phyloP scores from a whole-genome alignment of 2,113 vertebrate species.

The Cinclus mexicanus region DNA sequence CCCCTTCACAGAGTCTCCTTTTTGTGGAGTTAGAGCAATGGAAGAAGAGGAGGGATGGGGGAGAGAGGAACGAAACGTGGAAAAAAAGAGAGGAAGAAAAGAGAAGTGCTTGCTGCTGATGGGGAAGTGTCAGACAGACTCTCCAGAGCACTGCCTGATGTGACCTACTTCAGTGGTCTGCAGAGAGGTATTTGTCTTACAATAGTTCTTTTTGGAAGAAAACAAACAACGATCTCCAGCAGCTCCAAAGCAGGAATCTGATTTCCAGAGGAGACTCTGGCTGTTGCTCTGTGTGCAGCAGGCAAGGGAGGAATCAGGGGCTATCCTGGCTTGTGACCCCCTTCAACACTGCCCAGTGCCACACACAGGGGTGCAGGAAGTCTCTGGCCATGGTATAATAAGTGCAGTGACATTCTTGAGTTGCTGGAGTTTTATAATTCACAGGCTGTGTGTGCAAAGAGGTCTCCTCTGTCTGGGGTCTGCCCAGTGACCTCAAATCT shows the following conservation, averaged over 20 bases:
- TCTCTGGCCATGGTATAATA: not conserved
- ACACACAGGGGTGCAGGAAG: too few species aligned
- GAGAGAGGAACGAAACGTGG: not conserved
- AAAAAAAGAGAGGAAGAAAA: not conserved
- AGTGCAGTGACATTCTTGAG: not conserved
- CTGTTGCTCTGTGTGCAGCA: not conserved
- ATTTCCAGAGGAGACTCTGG: not conserved
- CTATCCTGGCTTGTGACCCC: not conserved
- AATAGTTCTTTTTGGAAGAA: conserved; percentile 60
- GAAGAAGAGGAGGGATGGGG: not conserved
- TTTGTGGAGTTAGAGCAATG: not conserved
- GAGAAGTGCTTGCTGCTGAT: not conserved
- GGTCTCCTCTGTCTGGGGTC: not conserved
- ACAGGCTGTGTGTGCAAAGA: not conserved
- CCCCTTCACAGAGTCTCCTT: not conserved
- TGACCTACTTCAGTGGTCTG: conserved; percentile 54
- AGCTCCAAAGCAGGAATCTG: conserved; percentile 26
- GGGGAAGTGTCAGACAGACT: conserved; percentile 1
- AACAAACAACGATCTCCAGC: conserved; percentile 54
- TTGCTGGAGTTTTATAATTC: fast-evolving
- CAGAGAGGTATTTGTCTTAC: conserved; percentile 57
- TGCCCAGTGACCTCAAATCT: not conserved
- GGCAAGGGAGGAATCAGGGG: not conserved
- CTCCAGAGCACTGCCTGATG: not conserved
- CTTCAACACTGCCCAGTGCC: not conserved